Evolutionary conservation across 1,140 invertebrate genomes (phyloP), one percentile per base, ranked within the genome.

Genomic region (Zaprionus inermis): DNA sequence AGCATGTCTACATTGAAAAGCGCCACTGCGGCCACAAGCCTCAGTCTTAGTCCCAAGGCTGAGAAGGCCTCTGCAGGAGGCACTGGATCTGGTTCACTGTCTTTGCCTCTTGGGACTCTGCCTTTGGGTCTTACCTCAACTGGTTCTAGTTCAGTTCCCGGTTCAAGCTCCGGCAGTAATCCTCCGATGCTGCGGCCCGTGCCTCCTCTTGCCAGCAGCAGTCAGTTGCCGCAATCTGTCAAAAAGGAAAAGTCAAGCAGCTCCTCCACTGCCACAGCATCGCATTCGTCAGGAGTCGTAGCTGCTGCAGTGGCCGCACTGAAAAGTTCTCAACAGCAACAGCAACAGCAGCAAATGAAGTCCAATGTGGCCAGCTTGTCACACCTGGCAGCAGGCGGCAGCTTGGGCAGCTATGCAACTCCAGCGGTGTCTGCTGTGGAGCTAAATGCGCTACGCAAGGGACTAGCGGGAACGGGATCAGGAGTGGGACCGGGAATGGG

Each of bases 1-100:
- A 97, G 97, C 81, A 97, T 98, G 95, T 97, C 96, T 0, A 95
- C 96, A 1, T 91, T 97, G n/a, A 97, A 97, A 89, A 97, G 96
- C 22, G 82, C 96, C 1, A 94, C 94, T 60, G 85, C 90, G 5
- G 90, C 69, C 16, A 88, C 84, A 14, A 58, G 41, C 20, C 61
- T 76, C 12, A 91, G 81, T 91, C 69, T 86, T 0, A 91, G 89
- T 92, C 72, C 94, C 92, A 81, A 93, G 44, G 76, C 75, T 11
- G 85, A 91, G 11, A 91, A 94, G 88, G 91, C 75, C 0, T 44
- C 82, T 0, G 41, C 85, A 5, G 68, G 67, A 12, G 38, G 41
- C n/a, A 65, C 30, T 9, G 16, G 54, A n/a, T 54, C 83, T 0
- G 51, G 51, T 3, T 16, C 14, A 56, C 5, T 44, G 2, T 64